These are phyloP conservation scores for Chymomyza procnemis DNA, from an alignment of 2,888 invertebrate genomes.

Conservation along the genomic window DNA sequence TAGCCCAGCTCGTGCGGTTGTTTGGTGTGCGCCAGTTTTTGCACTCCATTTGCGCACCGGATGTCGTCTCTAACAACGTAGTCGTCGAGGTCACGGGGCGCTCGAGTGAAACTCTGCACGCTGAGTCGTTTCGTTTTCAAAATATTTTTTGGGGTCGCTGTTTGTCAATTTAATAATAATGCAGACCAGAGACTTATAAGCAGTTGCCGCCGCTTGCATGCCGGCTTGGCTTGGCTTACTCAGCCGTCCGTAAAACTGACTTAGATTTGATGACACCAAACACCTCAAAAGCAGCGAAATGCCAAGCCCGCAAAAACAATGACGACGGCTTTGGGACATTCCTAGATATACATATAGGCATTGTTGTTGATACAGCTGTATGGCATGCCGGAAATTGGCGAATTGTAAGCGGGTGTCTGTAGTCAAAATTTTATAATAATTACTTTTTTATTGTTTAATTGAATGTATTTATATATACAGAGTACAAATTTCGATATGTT, in stretches of 20 bases:
- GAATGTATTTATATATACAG: neutral
- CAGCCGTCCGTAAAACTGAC: neutral
- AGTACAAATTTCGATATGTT: neutral
- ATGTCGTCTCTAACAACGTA: neutral
- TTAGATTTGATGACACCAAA: neutral
- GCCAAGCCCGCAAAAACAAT: neutral
- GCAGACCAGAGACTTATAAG: constrained; percentile 5
- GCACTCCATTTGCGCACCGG: neutral
- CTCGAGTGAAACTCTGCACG: constrained; percentile 54
- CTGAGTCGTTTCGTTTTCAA: constrained; percentile 11
- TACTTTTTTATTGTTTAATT: neutral
- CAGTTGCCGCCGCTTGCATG: constrained; percentile 1
- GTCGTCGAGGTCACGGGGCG: constrained; percentile 52
- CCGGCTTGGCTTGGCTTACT: constrained; percentile 11
- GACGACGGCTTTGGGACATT: neutral
- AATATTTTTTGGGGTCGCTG: constrained; percentile 30
- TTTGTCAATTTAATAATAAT: neutral
- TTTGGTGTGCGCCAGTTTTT: neutral
- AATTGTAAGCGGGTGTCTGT: neutral
- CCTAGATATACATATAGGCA: neutral
- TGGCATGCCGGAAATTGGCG: neutral
- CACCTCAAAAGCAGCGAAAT: constrained; percentile 23
- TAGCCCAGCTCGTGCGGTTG: too few species aligned
- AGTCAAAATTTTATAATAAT: constrained; percentile 2
- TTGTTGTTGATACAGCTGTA: neutral